Conservation (phyloP, 1,140 invertebrate genomes). For the Chrysomallon squamiferum region DNA sequence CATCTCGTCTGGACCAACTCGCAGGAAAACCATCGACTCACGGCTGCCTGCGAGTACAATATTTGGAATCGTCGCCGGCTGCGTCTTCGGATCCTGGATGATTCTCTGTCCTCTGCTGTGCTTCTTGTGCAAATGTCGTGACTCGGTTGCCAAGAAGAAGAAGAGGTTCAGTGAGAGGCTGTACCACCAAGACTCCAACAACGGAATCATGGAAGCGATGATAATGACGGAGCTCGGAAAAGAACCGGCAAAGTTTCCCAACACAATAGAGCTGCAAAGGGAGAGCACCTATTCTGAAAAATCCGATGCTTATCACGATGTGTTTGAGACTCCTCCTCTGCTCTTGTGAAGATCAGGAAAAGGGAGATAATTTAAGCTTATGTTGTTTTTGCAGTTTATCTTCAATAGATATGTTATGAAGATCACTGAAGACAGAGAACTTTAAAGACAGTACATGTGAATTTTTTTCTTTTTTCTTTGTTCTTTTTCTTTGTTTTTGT, state of each 20-base stretch:
- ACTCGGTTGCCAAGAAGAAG: conserved; percentile 26
- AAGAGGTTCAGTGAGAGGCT: conserved; percentile 16
- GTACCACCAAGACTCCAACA: conserved; percentile 21
- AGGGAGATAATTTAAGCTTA: no score
- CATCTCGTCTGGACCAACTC: not conserved
- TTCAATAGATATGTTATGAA: no score
- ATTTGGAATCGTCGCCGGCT: conserved; percentile 44
- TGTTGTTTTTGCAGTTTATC: no score
- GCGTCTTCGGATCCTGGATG: conserved; percentile 38
- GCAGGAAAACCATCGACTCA: not conserved
- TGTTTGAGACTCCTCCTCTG: not conserved
- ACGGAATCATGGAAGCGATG: conserved; percentile 48
- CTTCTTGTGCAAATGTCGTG: conserved; percentile 40
- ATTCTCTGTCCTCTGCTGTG: conserved; percentile 52
- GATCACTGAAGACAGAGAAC: no score
- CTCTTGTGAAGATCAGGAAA: not conserved
- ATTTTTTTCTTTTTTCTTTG: no score
- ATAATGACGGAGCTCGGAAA: conserved; percentile 43
- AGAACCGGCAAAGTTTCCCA: not conserved
- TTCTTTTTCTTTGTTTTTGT: no score
- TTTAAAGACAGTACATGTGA: no score
- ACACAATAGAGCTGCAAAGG: not conserved
- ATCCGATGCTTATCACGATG: conserved; percentile 1
- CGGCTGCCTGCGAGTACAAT: conserved; percentile 19
- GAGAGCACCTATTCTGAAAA: not conserved